These are phyloP conservation scores for Phylloscopus whistleri DNA, from an alignment of 2,113 vertebrate genomes.

Conservation along the genomic window DNA sequence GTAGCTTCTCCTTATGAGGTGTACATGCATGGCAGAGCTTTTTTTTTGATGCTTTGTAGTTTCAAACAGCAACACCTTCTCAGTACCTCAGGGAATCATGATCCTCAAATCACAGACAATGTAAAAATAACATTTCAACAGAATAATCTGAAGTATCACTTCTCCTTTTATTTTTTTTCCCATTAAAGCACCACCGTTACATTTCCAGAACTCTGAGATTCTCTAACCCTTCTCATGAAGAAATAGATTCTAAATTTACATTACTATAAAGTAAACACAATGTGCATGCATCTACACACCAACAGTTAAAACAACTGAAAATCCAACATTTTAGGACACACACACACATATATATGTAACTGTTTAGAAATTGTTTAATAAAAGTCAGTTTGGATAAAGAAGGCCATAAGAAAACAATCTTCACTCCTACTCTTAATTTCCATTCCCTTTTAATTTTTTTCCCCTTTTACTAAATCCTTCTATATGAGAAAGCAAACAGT, in stretches of 20 bases:
- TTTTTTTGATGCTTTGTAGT: background rate
- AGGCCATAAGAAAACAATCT: background rate
- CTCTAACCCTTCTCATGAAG: background rate
- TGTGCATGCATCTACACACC: background rate
- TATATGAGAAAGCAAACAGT: background rate
- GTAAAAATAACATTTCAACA: background rate
- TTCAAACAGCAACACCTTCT: background rate
- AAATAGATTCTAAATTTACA: background rate
- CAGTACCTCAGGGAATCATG: background rate
- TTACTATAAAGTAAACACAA: background rate
- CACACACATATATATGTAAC: background rate
- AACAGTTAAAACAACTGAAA: background rate
- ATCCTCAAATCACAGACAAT: background rate
- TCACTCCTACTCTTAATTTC: background rate
- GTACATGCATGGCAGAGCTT: background rate
- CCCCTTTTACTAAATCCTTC: background rate
- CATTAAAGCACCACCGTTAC: background rate
- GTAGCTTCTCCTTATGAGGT: background rate
- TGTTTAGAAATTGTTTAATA: background rate
- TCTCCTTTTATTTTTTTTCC: background rate
- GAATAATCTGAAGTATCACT: background rate
- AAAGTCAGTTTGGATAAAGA: background rate
- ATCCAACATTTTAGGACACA: background rate
- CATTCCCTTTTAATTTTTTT: background rate
- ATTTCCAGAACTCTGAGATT: background rate